phyloP scores from a whole-genome alignment of 2,888 invertebrate species.

The Allolobophora icterica region DNA sequence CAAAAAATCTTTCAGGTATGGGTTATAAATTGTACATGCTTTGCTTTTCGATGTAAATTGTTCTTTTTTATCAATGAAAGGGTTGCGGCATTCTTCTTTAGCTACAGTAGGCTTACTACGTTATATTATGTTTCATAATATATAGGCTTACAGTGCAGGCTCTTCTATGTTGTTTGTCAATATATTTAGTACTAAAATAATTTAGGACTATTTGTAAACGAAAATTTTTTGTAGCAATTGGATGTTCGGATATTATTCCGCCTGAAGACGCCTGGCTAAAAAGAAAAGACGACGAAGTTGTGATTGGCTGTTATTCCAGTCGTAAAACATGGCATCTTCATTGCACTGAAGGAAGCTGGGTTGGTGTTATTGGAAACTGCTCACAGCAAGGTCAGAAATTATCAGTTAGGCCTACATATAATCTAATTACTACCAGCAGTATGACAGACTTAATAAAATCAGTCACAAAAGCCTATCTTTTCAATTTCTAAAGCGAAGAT shows the following conservation, averaged over 20 bases:
- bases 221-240: conserved; percentile 37
- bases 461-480: too few relatives aligned
- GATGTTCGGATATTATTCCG: conserved; percentile 43
- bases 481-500: too few relatives aligned
- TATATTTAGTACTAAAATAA: not conserved
- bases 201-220: not conserved
- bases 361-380: conserved; percentile 45
- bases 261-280: conserved; percentile 41
- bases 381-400: conserved; percentile 28
- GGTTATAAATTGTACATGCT: not conserved
- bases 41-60: not conserved
- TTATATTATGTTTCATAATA: too few relatives aligned
- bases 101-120: too few relatives aligned
- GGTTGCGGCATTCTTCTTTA: too few relatives aligned
- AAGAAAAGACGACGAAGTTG: conserved; percentile 39
- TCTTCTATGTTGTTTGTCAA: too few relatives aligned
- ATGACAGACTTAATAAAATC: not conserved
- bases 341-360: conserved; percentile 40
- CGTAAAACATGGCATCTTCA: conserved; percentile 42
- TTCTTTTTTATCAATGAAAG: not conserved
- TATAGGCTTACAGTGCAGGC: too few relatives aligned
- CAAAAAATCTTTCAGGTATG: not conserved
- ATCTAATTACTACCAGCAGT: not conserved
- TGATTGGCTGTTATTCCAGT: conserved; percentile 41
- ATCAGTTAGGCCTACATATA: not conserved